Evolutionary conservation across 2,113 vertebrate species (phyloP), one percentile per base, ranked within the genome.

Genomic region (Nannospalax galili): DNA sequence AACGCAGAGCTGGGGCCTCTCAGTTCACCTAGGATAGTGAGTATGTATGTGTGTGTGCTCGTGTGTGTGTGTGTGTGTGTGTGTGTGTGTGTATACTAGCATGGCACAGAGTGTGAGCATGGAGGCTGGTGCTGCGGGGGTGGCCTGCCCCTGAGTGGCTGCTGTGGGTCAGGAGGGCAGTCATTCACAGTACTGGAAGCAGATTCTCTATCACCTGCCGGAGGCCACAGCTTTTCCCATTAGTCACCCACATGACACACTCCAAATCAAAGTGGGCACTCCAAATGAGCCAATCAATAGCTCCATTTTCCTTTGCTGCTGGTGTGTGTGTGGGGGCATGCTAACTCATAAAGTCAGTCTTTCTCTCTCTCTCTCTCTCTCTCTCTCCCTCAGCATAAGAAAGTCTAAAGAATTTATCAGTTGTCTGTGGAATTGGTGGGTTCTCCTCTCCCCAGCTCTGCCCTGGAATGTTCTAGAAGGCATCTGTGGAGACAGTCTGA

Each of bases 281-380:
- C 96, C 97, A 96, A 96, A 97, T 95, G 97, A 98, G 96, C 92
- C 96, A 96, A 96, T 98, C 98, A 97, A 97, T 98, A 98, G 72
- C 28, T 96, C 52, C 58, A 81, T 84, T 97, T 96, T 89, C 93
- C 75, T 37, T 30, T 32, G 72, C 60, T 11, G 56, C 73, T 11
- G 56, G 24, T n/a, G n/a, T n/a, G 30, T 8, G 12, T 0, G 40
- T 56, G 40, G 69, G 73, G 42, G 74, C 58, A 73, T 81, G 69
- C 56, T 52, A 65, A 37, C 80, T 37, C 70, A 92, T 92, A 95
- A 96, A 84, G 81, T 60, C 80, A 64, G 58, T 28, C 30, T 73
- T 74, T 17, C 1, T 32, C 60, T 20, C 3, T 3, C 20, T 16
- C 74, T 95, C 84, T 67, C 32, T 56, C 67, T 56, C 35, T 40